These are phyloP conservation scores for Dufourea novaeangliae DNA, from an alignment of 1,140 invertebrate genomes.

Conservation along the genomic window DNA sequence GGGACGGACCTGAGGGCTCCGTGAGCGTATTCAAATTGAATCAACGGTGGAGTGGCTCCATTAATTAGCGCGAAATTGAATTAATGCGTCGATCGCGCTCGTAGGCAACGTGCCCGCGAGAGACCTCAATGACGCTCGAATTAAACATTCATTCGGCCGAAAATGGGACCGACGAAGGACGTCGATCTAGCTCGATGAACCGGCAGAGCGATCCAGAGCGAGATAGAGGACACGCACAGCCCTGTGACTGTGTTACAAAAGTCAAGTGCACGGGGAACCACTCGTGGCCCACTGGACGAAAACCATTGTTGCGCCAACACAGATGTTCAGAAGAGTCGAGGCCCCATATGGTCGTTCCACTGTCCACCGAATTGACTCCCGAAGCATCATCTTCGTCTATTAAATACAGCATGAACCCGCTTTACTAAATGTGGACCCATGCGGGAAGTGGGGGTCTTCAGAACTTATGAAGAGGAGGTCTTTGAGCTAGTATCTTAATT, in stretches of 20 bases:
- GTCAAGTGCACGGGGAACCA: conserved; percentile 63
- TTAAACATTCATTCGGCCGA: conserved; percentile 61
- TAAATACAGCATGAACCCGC: neutral
- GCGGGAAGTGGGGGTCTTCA: neutral
- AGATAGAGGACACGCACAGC: conserved; percentile 11
- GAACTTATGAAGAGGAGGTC: too few species aligned
- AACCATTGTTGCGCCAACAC: conserved; percentile 76
- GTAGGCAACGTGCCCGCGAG: neutral
- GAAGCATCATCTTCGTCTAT: conserved; percentile 41
- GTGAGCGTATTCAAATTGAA: conserved; percentile 46
- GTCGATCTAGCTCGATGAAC: conserved; percentile 43
- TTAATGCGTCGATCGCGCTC: conserved; percentile 52
- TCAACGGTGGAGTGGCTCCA: conserved; percentile 25
- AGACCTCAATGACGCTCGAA: conserved; percentile 53
- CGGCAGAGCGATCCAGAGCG: conserved; percentile 7
- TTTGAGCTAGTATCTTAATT: too few species aligned
- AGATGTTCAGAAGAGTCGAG: conserved; percentile 67
- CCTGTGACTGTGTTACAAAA: conserved; percentile 57
- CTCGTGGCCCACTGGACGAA: conserved; percentile 60
- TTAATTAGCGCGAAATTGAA: conserved; percentile 65
- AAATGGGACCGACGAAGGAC: conserved; percentile 41
- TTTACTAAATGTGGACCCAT: neutral
- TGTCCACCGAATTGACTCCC: conserved; percentile 21
- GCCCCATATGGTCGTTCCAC: conserved; percentile 57
- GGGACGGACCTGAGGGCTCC: too few species aligned